phyloP scores from a whole-genome alignment of 1,140 invertebrate species.

The Polyergus mexicanus region DNA sequence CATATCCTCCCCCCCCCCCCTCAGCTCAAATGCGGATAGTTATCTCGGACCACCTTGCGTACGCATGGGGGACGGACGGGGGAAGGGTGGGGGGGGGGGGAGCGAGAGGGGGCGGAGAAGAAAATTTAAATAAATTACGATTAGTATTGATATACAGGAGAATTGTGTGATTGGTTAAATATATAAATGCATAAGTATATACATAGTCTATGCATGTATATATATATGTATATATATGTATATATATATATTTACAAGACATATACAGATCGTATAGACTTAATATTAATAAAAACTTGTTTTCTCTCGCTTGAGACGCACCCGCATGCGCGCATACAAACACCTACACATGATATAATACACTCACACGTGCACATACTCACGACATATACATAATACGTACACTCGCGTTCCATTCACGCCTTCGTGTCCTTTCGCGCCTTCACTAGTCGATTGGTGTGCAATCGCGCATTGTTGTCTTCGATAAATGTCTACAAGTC shows the following conservation, averaged over 20 bases:
- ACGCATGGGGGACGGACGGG: not conserved
- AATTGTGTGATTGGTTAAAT: conserved; percentile 8
- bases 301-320: conserved; percentile 73
- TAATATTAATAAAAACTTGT: conserved; percentile 74
- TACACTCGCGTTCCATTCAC: conserved; percentile 48
- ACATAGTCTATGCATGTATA: conserved; percentile 68
- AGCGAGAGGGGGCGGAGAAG: not conserved
- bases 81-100: too few relatives aligned
- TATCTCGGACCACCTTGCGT: not conserved
- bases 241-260: conserved; percentile 86
- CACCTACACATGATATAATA: not conserved
- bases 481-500: conserved; percentile 73
- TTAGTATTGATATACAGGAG: not conserved
- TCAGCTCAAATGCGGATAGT: not conserved
- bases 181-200: conserved; percentile 65
- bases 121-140: not conserved
- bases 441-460: conserved; percentile 72
- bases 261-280: conserved; percentile 85
- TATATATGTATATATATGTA: conserved; percentile 62
- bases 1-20: too few relatives aligned
- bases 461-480: conserved; percentile 76
- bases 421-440: conserved; percentile 72
- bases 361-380: conserved; percentile 24
- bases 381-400: conserved; percentile 42
- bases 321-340: conserved; percentile 42